These are phyloP conservation scores for Procavia capensis DNA, from an alignment of 2,113 vertebrate genomes.

Conservation along the genomic window DNA sequence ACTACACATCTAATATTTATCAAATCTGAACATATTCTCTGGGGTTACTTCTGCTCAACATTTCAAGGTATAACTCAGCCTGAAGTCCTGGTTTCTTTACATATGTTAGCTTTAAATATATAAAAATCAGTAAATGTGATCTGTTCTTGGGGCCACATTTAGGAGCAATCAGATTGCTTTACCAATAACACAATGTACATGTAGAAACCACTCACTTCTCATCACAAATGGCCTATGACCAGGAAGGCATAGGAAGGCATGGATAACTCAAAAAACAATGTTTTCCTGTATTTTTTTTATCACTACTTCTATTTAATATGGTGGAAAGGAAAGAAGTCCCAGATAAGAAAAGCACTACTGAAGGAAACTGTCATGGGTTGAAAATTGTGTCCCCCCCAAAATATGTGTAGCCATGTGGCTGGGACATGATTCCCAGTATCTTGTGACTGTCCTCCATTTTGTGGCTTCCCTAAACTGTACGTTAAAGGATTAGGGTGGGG, in stretches of 20 bases:
- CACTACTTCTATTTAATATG: too few species aligned
- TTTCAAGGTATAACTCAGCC: neutral
- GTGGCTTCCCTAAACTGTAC: too few species aligned
- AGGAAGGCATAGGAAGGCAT: too few species aligned
- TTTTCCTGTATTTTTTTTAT: neutral
- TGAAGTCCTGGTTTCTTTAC: neutral
- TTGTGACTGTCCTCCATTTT: too few species aligned
- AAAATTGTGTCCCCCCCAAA: too few species aligned
- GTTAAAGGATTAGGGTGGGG: too few species aligned
- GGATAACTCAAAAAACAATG: neutral
- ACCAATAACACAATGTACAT: neutral
- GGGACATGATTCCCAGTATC: too few species aligned
- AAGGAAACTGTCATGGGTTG: too few species aligned
- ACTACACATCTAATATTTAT: neutral
- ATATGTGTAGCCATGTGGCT: too few species aligned
- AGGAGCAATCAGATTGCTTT: neutral
- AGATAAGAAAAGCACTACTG: too few species aligned
- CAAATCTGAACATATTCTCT: neutral
- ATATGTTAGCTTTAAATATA: neutral
- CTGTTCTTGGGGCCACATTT: neutral
- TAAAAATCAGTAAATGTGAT: neutral
- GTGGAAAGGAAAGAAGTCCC: too few species aligned
- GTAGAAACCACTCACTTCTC: neutral
- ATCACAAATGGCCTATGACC: accelerated
- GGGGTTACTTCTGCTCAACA: neutral